Base-by-base conservation (phyloP, 2,888 invertebrate species). In the Diabrotica balteata region DNA sequence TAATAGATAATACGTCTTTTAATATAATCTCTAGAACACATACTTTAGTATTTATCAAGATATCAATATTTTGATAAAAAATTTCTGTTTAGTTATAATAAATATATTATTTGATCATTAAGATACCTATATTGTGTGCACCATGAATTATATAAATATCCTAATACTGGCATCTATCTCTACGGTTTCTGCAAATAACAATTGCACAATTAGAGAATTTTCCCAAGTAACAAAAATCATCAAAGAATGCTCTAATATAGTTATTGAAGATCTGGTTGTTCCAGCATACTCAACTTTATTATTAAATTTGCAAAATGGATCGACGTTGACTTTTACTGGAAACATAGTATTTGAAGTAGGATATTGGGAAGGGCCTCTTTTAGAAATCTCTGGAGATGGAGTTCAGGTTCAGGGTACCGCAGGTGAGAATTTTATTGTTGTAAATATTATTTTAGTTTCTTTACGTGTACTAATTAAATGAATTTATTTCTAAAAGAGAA, bases 261-360 rank as follows among this genome's bases (percentile, higher is more conserved):
- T 46, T 45, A 42, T 67, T 32, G n/a, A 50, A 44, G 57, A 67
- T 46, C 42, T 67, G n/a, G 58, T 58, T 42, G 59, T 67, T 7
- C 67, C 67, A 7, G 63, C 42, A 43, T 58, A 63, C 10, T 8
- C 44, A 50, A 17, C 45, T 7, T 52, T 67, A 32, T 43, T 17
- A 11, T 8, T 67, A 42, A 11, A 67, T 49, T 44, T 67, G 11
- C 63, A 55, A 45, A 63, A 58, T 11, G 63, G 67, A 42, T 57
- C 67, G 7, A 63, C 0, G 22, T 32, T 67, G 32, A 63, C 63
- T 45, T 67, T 67, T n/a, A 53, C 63, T 47, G 67, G 67, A 17
- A 45, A 7, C 9, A 47, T 42, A 2, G 49, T 59, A 8, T 67
- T 62, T 8, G 63, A 62, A 17, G 57, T 67, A 11, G 60, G 51